These are phyloP conservation scores for Zoroaster sp. DNA, from an alignment of 53 echinoderm and acorn worm genomes.

Conservation along the genomic window DNA sequence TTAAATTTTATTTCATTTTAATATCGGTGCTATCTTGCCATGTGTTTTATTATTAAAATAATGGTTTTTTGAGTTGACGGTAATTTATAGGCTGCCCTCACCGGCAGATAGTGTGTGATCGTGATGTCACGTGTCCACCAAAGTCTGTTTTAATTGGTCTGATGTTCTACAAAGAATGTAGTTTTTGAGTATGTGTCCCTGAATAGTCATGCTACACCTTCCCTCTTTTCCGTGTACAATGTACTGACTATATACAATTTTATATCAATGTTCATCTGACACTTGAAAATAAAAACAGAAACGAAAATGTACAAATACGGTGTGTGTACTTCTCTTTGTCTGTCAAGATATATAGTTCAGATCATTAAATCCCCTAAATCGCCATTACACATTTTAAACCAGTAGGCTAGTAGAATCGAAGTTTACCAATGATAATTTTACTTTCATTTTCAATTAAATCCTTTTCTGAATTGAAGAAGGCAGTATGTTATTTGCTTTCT, in stretches of 20 bases:
- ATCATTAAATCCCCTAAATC: too few relatives aligned
- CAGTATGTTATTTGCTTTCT: too few relatives aligned
- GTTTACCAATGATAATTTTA: too few relatives aligned
- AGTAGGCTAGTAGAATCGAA: too few relatives aligned
- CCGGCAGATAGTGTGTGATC: background rate
- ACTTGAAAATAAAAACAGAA: conserved; percentile 64
- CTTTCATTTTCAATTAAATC: too few relatives aligned
- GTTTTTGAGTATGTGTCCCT: conserved; percentile 18
- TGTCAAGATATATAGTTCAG: too few relatives aligned
- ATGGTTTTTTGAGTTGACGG: background rate
- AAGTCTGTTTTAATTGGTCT: background rate
- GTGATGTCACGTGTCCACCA: background rate
- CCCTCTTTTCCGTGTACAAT: conserved; percentile 41
- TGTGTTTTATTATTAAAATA: background rate
- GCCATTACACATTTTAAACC: too few relatives aligned
- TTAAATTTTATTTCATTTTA: conserved; percentile 24
- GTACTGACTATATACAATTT: conserved; percentile 58
- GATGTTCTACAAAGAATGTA: conserved; percentile 16
- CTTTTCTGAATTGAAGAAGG: too few relatives aligned
- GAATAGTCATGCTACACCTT: background rate
- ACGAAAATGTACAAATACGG: background rate
- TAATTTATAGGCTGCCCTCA: background rate
- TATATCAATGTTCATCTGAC: conserved; percentile 66
- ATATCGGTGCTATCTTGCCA: conserved; percentile 59
- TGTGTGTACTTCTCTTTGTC: background rate